Percentiles rank a stretch among this genome's conserved stretches.
phyloP scores from a whole-genome alignment of 2,797 vertebrate species.

The Lagocephalus sceleratus region DNA sequence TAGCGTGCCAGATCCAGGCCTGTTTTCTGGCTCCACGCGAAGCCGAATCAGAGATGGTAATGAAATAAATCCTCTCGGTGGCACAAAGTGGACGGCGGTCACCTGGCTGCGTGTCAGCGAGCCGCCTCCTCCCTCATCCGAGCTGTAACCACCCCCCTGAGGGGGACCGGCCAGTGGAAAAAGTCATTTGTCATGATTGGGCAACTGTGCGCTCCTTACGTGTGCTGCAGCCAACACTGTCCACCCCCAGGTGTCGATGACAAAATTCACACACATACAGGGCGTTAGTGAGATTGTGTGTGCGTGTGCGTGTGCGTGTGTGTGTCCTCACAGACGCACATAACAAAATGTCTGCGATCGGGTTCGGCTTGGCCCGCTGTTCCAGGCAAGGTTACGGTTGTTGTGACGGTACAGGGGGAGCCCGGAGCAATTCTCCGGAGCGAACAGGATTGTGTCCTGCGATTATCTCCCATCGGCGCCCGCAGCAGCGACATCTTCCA shows the following conservation, averaged over 20 bases:
- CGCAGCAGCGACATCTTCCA: slow-evolving; percentile 29
- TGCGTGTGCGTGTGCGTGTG: slow-evolving; percentile 5
- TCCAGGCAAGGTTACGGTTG: slow-evolving; percentile 39
- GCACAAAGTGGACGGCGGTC: slow-evolving; percentile 23
- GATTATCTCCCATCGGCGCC: slow-evolving; percentile 63
- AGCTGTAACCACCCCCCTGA: slow-evolving; percentile 34
- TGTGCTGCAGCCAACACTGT: slow-evolving; percentile 18
- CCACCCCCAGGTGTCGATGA: slow-evolving; percentile 34
- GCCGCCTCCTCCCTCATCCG: slow-evolving; percentile 32
- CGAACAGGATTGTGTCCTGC: slow-evolving; percentile 30
- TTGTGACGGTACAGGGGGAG: slow-evolving; percentile 40
- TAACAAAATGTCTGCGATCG: slow-evolving; percentile 17
- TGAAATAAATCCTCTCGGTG: slow-evolving; percentile 26
- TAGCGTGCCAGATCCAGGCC: too few species aligned
- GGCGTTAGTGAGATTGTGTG: slow-evolving; percentile 4
- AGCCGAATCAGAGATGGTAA: neutral
- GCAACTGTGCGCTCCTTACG: slow-evolving; percentile 13
- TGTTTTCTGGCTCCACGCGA: neutral
- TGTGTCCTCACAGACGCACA: neutral
- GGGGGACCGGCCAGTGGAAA: slow-evolving; percentile 31
- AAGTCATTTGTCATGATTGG: slow-evolving; percentile 52
- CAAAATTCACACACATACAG: slow-evolving; percentile 14
- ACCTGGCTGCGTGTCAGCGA: slow-evolving; percentile 16
- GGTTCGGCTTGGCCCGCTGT: slow-evolving; percentile 9
- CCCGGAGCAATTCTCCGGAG: slow-evolving; percentile 22